Base-by-base conservation (phyloP, 1,140 invertebrate genomes). In the Venturia canescens region DNA sequence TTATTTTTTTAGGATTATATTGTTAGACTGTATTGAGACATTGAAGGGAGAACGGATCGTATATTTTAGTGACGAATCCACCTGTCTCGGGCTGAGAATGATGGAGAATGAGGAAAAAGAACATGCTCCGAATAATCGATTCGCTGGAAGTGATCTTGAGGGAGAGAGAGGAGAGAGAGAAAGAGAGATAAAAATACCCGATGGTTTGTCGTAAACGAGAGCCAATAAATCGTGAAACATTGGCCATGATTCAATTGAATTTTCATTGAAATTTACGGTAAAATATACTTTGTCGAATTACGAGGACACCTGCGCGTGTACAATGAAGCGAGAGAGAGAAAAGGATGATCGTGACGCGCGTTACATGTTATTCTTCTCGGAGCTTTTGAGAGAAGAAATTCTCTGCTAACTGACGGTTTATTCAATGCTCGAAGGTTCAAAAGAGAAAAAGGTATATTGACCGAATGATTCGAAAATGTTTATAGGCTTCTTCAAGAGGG, bases 261-360 rank as follows among this genome's bases (percentile, higher is more conserved):
- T 63, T 63, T 63, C 60, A 63, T 63, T 63, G 60, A 63, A 63
- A 63, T 63, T 63, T 63, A 63, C 60, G 60, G 27, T 63, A 63
- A 63, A 63, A 63, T 63, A 63, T 63, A 63, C 60, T 63, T 27
- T 27, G 60, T 23, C 11, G 23, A 63, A 63, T 63, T 63, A 23
- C 21, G 23, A 26, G 13, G 23, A 63, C 60, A 63, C 60, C 60
- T 63, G 60, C 60, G 53, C 18, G 60, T 4, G 13, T 63, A 9
- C 60, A 13, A 63, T 63, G 15, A 63, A 63, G 60, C n/a, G 60
- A 63, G 16, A 27, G 23, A 63, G 60, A 63, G 4, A 63, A 23
- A 63, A 13, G 60, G n/a, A 63, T 63, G 23, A 63, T 26, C 60
- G 60, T 63, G 60, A 63, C 60, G 23, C 38, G 53, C 60, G 60